Evolutionary conservation across 2,888 invertebrate species (phyloP), one percentile per base, ranked within the genome.

Genomic region (Sarcophaga subvicina): DNA sequence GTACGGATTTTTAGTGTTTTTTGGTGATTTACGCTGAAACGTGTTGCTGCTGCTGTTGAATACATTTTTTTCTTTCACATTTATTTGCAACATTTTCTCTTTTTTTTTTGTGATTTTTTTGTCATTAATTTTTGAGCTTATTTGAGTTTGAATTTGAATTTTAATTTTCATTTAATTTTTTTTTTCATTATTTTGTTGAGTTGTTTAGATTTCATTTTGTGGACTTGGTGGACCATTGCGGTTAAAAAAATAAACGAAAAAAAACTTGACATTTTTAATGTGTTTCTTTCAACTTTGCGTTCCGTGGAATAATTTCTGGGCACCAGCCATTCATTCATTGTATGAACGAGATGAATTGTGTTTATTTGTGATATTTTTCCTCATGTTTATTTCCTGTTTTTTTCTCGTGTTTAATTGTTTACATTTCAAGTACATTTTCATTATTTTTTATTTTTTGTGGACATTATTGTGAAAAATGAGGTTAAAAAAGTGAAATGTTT

Each of bases 61-160:
- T 54, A 25, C 1, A n/a, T n/a, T 54, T 67, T 73, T 54, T 25
- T 10, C 5, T 66, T 59, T n/a, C 62, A 20, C 20, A 62, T 62
- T 20, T n/a, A 5, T 20, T 20, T 62, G 20, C 20, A 20, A n/a
- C 3, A 17, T n/a, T 14, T 22, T 20, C 6, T 22, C 22, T 22
- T 1, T 22, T 22, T 22, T 22, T 22, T 22, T 22, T 22, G 22
- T 22, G 1, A 5, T 14, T 20, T 62, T 63, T 62, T 49, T 20
- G n/a, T 49, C 25, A 75, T 63, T 20, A 45, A 71, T 45, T 64
- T 71, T 77, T 22, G 63, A 64, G 70, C 60, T 64, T 63, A 76
- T 63, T 71, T 71, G 10, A 25, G 59, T 45, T 20, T 71, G 4
- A 22, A 4, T 67, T 66, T 54, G 8, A 22, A 8, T 67, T 66